A percentile compares a stretch with the other conserved stretches of the same genome.
Evolutionary conservation across 2,113 vertebrate species (phyloP).

Genomic region (Cyphomyrus discorhynchus): DNA sequence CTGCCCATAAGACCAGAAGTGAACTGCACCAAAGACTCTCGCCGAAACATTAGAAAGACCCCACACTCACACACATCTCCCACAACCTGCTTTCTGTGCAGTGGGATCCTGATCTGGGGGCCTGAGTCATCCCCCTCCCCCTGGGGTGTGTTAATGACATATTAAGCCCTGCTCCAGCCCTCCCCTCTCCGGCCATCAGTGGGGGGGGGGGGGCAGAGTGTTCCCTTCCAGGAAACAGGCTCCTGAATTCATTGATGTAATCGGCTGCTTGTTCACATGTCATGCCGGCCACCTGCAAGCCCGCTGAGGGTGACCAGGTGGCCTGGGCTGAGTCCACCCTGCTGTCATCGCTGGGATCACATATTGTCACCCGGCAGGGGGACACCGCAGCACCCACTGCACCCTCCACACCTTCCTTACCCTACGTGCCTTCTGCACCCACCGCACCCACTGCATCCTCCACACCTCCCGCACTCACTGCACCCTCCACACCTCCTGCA

Average conservation of each 20-base stretch:
- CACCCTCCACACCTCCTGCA: neutral
- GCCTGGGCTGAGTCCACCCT: neutral
- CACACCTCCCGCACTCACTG: too few species aligned
- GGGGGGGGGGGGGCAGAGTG: neutral
- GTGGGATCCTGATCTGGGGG: neutral
- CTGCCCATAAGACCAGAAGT: neutral
- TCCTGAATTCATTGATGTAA: conserved; percentile 1
- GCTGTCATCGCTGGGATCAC: neutral
- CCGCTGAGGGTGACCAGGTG: neutral
- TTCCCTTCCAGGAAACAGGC: neutral
- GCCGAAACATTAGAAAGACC: neutral
- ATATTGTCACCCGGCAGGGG: neutral
- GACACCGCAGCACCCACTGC: neutral
- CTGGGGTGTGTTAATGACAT: neutral
- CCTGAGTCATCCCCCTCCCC: neutral
- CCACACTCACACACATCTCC: neutral
- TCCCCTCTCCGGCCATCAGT: neutral
- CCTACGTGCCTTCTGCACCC: too few species aligned
- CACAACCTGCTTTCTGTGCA: neutral
- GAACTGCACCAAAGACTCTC: neutral
- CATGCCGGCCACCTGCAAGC: neutral
- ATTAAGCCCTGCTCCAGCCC: neutral
- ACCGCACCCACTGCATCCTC: too few species aligned
- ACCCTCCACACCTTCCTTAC: too few species aligned
- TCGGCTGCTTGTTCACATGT: neutral